A percentile compares a stretch with the other conserved stretches of the same genome.
Conservation (phyloP, 2,797 vertebrate genomes). For the Benthosema pterotum region DNA sequence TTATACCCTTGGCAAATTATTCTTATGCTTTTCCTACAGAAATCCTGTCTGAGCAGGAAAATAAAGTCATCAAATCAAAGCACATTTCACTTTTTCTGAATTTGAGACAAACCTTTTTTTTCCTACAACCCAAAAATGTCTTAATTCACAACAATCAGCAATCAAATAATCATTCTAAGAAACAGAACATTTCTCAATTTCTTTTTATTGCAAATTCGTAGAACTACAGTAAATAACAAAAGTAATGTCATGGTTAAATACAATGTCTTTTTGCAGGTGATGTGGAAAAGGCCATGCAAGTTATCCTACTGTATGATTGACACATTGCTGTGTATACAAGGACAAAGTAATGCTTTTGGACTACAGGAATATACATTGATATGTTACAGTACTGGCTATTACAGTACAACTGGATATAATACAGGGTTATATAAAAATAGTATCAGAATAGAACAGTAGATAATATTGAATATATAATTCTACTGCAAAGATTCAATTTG, state of each 20-base stretch:
- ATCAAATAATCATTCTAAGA: conserved; percentile 39
- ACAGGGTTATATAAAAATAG: conserved; percentile 76
- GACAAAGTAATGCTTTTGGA: conserved; percentile 50
- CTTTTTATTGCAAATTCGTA: conserved; percentile 75
- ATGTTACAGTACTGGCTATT: conserved; percentile 62
- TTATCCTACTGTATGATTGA: conserved; percentile 47
- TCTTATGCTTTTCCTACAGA: conserved; percentile 50
- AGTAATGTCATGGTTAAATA: conserved; percentile 62
- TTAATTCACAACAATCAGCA: not conserved
- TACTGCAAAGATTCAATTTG: conserved; percentile 54
- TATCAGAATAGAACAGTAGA: conserved; percentile 56
- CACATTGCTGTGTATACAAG: conserved; percentile 48
- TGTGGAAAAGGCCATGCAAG: conserved; percentile 74
- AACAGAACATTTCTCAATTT: conserved; percentile 27
- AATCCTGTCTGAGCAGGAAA: conserved; percentile 48
- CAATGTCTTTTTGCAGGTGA: conserved; percentile 51
- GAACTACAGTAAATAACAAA: conserved; percentile 65
- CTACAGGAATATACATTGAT: conserved; percentile 47
- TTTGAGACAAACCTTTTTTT: not conserved
- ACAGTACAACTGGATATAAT: conserved; percentile 63
- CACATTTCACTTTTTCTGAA: too few species aligned
- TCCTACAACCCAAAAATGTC: not conserved
- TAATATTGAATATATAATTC: conserved; percentile 43
- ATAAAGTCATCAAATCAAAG: conserved; percentile 35
- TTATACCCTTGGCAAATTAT: conserved; percentile 45